Evolutionary conservation across 2,888 invertebrate genomes (phyloP), one percentile per base, ranked within the genome.

Genomic region (Tethea ocularis): DNA sequence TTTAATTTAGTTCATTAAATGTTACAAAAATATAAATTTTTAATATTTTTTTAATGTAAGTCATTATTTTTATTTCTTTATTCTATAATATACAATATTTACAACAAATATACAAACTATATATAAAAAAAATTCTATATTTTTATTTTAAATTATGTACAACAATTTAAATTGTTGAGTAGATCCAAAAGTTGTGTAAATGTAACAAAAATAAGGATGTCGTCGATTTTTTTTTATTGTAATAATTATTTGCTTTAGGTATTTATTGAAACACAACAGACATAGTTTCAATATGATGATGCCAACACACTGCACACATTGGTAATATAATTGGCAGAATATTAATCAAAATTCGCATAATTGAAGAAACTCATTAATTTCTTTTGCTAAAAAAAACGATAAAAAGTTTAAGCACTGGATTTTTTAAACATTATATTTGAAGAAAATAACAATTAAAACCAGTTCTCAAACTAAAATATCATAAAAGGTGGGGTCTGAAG

Each of bases 221-320:
- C 83, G 75, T 75, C 66, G 68, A 24, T 56, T 61, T 57, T 57
- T 62, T 63, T 54, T 59, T 59, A 59, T 60, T 70, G 67, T 67
- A 66, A 65, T 62, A 63, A 64, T 29, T 29, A 29, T 70, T 64
- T 65, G 63, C 67, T 63, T 71, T 63, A 69, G 67, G 58, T 33
- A 52, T 67, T 71, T 72, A 74, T 78, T 78, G 69, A 72, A 74
- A 72, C 72, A 67, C 65, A 63, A 67, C 65, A 67, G 72, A 77
- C 72, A 68, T 61, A 61, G 60, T 62, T 72, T 73, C 71, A 72
- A 71, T 74, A 78, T 76, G 72, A 61, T 67, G 71, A 84, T 87
- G 91, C 91, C 92, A 92, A 91, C 92, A 92, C 92, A 89, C 90
- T 91, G 92, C 91, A 91, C 87, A 90, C 90, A 91, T 90, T 81